Percentiles rank a stretch among this genome's conserved stretches.
Evolutionary conservation across 2,113 vertebrate species (phyloP).

Genomic region (Gallinago paraguaiae): DNA sequence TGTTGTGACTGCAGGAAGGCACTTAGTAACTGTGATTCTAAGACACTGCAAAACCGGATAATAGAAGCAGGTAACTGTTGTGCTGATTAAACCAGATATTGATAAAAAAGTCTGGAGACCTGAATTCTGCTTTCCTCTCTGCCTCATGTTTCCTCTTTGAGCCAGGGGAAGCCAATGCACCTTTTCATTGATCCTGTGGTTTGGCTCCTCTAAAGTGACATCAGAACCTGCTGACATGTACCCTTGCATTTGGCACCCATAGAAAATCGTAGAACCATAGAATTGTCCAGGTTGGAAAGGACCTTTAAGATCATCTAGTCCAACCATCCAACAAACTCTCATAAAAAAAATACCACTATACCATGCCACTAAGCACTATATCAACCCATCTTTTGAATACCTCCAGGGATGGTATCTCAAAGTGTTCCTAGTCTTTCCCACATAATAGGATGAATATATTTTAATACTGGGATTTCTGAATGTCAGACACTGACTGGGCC

Average conservation of each 20-base stretch:
- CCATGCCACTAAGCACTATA: too few relatives aligned
- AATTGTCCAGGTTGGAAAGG: too few relatives aligned
- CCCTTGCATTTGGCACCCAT: background rate
- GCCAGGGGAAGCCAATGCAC: background rate
- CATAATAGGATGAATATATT: background rate
- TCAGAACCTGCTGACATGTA: background rate
- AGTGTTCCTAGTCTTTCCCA: background rate
- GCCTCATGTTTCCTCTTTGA: background rate
- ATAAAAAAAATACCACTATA: too few relatives aligned
- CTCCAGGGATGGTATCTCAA: too few relatives aligned
- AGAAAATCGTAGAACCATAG: background rate
- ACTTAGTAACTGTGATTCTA: background rate
- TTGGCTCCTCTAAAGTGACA: background rate
- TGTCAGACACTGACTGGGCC: background rate
- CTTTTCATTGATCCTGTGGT: background rate
- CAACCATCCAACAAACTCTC: too few relatives aligned
- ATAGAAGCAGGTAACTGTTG: background rate
- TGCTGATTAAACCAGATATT: background rate
- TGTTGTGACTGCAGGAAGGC: background rate
- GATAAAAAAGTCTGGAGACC: background rate
- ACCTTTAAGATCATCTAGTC: too few relatives aligned
- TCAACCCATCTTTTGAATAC: too few relatives aligned
- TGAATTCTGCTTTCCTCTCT: background rate
- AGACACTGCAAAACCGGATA: background rate
- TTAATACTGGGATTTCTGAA: background rate